Percentiles rank a stretch among this genome's conserved stretches.
Evolutionary conservation across 1,140 invertebrate species (phyloP).

Genomic region (Melipona quadrifasciata): DNA sequence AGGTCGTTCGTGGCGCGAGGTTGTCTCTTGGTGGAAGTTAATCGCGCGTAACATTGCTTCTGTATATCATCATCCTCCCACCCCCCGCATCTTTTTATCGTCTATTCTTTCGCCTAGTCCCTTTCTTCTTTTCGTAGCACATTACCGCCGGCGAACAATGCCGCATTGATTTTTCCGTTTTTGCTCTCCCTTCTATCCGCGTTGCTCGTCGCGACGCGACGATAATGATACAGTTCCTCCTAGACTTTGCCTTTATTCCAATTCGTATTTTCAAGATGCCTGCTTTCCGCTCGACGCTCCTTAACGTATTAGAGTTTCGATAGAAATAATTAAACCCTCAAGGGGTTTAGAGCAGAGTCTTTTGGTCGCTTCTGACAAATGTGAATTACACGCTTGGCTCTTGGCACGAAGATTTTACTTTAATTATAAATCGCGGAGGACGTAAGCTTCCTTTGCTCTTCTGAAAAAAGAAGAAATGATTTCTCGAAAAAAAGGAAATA

Average conservation of each 20-base stretch:
- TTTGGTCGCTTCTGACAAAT: no score
- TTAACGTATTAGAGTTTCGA: neutral
- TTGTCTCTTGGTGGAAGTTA: slow-evolving; percentile 41
- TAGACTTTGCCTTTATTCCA: no score
- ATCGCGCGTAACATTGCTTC: slow-evolving; percentile 60
- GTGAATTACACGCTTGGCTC: no score
- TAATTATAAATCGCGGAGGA: no score
- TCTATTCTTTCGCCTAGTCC: neutral
- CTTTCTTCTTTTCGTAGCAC: slow-evolving; percentile 36
- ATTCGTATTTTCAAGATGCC: neutral
- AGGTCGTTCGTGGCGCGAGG: neutral
- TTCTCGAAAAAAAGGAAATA: no score
- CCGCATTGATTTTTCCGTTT: slow-evolving; percentile 47
- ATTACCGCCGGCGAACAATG: slow-evolving; percentile 54
- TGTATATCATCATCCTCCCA: slow-evolving; percentile 40
- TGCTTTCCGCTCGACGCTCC: no score
- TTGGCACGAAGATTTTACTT: no score
- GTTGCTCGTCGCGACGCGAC: slow-evolving; percentile 15
- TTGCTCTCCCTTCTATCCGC: slow-evolving; percentile 17
- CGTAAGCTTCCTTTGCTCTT: no score
- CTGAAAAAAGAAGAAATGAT: no score
- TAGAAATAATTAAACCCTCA: neutral
- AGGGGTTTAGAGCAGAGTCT: no score
- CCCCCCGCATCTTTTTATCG: neutral
- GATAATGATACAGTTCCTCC: slow-evolving; percentile 30